phyloP scores from a whole-genome alignment of 30 jellyfish, hydroid and myxozoan species.

The Pseudorhiza aurosa region DNA sequence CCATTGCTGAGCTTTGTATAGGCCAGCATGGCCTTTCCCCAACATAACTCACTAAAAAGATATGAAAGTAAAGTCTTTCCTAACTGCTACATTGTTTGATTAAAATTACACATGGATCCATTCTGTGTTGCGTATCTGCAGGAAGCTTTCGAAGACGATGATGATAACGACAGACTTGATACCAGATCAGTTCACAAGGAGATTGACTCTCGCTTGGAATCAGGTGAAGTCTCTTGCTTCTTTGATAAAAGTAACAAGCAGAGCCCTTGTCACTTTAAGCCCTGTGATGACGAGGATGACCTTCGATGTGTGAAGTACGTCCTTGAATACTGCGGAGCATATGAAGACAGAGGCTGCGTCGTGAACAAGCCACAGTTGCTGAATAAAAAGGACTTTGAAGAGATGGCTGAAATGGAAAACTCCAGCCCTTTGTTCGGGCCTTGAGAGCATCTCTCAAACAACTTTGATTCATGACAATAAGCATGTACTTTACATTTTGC shows the following conservation, averaged over 20 bases:
- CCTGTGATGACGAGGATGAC: slow-evolving; percentile 36
- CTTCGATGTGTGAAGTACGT: slow-evolving; percentile 53
- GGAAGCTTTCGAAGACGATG: slow-evolving; percentile 30
- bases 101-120: no score
- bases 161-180: slow-evolving; percentile 29
- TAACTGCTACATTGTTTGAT: no score
- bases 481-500: no score
- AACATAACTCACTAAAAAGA: no score
- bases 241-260: slow-evolving; percentile 39
- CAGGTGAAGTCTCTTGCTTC: slow-evolving; percentile 35
- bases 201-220: background rate
- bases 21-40: no score
- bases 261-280: slow-evolving; percentile 52
- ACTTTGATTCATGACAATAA: no score
- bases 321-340: slow-evolving; percentile 72
- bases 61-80: no score
- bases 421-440: slow-evolving; percentile 25
- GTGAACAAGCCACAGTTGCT: slow-evolving; percentile 76
- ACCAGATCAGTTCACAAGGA: background rate
- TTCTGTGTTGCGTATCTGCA: no score
- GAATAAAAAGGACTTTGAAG: slow-evolving; percentile 44
- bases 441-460: no score
- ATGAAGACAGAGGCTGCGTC: slow-evolving; percentile 87
- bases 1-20: no score
- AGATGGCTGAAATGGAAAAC: slow-evolving; percentile 31